These are phyloP conservation scores for Lasioglossum malachurum DNA, from an alignment of 2,888 invertebrate genomes.

Conservation along the genomic window DNA sequence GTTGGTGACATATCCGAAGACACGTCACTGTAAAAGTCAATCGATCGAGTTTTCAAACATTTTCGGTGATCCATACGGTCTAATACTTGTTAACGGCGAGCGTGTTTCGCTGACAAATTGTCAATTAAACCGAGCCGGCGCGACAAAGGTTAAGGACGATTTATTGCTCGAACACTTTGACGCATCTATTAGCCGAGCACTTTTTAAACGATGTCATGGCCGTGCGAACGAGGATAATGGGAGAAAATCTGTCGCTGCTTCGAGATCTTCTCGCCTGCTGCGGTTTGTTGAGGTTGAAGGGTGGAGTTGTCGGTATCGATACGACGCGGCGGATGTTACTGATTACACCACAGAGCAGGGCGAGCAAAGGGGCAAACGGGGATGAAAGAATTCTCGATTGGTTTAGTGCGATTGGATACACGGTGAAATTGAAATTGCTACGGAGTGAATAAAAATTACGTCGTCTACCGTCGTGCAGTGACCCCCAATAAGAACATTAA, in stretches of 20 bases:
- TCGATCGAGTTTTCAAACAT: background rate
- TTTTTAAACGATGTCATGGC: constrained; percentile 10
- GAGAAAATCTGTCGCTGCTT: background rate
- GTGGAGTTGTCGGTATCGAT: background rate
- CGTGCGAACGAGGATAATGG: background rate
- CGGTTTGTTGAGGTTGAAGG: background rate
- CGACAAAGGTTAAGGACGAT: constrained; percentile 33
- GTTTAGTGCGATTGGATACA: background rate
- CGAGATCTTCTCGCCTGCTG: background rate
- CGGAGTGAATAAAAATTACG: background rate
- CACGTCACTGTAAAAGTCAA: background rate
- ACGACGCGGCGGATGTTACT: background rate
- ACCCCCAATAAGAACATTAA: no score
- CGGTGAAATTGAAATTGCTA: background rate
- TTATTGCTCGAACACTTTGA: constrained; percentile 5
- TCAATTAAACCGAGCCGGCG: background rate
- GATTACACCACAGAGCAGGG: background rate
- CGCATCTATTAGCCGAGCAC: background rate
- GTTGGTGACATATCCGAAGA: constrained; percentile 23
- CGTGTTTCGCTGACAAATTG: background rate
- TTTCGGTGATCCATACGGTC: background rate
- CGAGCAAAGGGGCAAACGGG: background rate
- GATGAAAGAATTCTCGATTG: background rate
- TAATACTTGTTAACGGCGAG: background rate
- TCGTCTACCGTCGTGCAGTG: no score